phyloP scores from a whole-genome alignment of 2,113 vertebrate species.

The Dendropsophus ebraccatus region DNA sequence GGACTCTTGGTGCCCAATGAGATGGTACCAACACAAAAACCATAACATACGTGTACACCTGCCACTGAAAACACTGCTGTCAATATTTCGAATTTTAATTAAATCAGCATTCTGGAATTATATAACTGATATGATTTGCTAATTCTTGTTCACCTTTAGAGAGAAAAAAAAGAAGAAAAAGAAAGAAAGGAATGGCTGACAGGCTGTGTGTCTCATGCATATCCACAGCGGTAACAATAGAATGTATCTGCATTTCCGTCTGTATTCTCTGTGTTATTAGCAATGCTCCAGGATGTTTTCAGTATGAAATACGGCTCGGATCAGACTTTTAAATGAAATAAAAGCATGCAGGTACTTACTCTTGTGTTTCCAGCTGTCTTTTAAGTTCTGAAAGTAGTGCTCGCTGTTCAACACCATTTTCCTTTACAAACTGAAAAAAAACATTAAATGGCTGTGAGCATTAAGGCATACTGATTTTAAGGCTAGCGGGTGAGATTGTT shows the following conservation, averaged over 20 bases:
- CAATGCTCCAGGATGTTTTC: constrained; percentile 21
- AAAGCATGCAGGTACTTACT: constrained; percentile 49
- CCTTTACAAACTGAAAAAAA: constrained; percentile 49
- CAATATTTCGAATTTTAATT: background rate
- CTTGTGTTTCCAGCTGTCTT: constrained; percentile 59
- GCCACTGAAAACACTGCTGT: too few relatives aligned
- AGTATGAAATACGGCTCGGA: background rate
- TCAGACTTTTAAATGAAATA: constrained; percentile 16
- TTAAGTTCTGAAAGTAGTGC: constrained; percentile 63
- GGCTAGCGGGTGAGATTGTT: background rate
- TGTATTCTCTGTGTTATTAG: background rate
- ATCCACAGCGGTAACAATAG: background rate
- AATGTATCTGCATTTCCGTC: background rate
- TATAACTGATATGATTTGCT: background rate
- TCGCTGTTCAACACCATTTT: constrained; percentile 62
- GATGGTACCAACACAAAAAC: too few relatives aligned
- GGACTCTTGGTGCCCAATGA: too few relatives aligned
- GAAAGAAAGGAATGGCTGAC: background rate
- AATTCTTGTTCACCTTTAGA: background rate
- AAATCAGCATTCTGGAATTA: background rate
- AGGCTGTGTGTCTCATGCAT: background rate
- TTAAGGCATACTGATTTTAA: background rate
- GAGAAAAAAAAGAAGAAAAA: background rate
- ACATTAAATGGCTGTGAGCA: constrained; percentile 10
- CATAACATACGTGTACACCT: too few relatives aligned